Evolutionary conservation across 2,113 vertebrate species (phyloP).

Genomic region (Chloropsis cyanopogon): DNA sequence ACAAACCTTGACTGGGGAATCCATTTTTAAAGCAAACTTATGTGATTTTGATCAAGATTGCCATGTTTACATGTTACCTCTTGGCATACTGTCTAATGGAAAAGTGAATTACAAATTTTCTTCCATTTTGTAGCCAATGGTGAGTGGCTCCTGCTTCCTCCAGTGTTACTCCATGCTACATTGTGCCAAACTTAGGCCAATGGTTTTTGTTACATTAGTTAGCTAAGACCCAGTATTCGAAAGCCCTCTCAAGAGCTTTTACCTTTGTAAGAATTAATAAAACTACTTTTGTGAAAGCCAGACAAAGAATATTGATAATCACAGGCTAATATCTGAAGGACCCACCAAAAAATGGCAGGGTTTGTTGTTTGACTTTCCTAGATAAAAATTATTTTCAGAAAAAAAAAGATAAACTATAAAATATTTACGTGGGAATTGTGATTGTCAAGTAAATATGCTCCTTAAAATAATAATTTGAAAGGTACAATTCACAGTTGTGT

Average conservation of each 20-base stretch:
- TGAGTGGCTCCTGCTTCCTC: background rate
- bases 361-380: background rate
- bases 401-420: background rate
- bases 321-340: background rate
- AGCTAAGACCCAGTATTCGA: background rate
- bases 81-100: background rate
- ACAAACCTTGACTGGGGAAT: background rate
- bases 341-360: background rate
- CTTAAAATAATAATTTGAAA: background rate
- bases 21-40: background rate
- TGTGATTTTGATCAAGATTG: background rate
- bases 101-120: background rate
- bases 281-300: background rate
- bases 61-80: background rate
- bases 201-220: background rate
- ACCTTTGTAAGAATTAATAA: background rate
- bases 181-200: background rate
- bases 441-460: background rate
- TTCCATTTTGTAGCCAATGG: background rate
- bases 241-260: background rate
- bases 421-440: background rate
- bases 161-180: background rate
- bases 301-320: background rate
- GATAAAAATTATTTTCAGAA: background rate
- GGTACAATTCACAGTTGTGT: background rate